These are phyloP conservation scores for Nerophis ophidion DNA, from an alignment of 2,113 vertebrate species.

Conservation along the genomic window DNA sequence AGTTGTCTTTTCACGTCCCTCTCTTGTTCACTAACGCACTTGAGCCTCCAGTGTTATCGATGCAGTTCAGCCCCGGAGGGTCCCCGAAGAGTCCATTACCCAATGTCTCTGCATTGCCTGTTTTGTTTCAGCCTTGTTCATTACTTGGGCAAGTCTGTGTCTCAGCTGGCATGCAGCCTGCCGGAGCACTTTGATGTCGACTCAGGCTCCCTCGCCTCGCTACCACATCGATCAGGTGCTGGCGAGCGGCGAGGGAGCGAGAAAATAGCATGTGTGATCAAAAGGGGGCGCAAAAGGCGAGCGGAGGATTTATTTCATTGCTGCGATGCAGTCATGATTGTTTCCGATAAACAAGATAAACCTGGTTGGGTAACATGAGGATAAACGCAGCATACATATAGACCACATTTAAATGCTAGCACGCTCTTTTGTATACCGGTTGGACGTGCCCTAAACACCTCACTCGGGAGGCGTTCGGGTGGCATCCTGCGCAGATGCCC, in stretches of 20 bases:
- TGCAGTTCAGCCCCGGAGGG: neutral
- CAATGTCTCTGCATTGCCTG: neutral
- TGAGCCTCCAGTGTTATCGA: neutral
- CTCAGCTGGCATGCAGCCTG: slow-evolving; percentile 32
- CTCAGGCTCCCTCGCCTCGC: slow-evolving; percentile 37
- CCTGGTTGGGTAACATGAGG: too few species aligned
- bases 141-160: slow-evolving; percentile 28
- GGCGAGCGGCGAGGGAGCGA: slow-evolving; percentile 10
- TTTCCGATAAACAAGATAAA: too few species aligned
- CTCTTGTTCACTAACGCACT: neutral
- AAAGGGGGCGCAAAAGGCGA: slow-evolving; percentile 14
- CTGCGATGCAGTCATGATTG: neutral
- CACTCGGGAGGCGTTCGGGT: too few species aligned
- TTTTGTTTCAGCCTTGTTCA: slow-evolving; percentile 26
- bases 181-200: slow-evolving; percentile 50
- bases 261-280: slow-evolving; percentile 17
- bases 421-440: too few species aligned
- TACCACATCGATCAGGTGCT: slow-evolving; percentile 48
- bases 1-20: neutral
- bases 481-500: too few species aligned
- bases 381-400: too few species aligned
- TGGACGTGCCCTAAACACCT: too few species aligned
- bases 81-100: slow-evolving; percentile 7
- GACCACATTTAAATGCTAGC: too few species aligned
- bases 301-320: slow-evolving; percentile 29